phyloP scores from a whole-genome alignment of 1,140 invertebrate species.

The Sesamia nonagrioides region DNA sequence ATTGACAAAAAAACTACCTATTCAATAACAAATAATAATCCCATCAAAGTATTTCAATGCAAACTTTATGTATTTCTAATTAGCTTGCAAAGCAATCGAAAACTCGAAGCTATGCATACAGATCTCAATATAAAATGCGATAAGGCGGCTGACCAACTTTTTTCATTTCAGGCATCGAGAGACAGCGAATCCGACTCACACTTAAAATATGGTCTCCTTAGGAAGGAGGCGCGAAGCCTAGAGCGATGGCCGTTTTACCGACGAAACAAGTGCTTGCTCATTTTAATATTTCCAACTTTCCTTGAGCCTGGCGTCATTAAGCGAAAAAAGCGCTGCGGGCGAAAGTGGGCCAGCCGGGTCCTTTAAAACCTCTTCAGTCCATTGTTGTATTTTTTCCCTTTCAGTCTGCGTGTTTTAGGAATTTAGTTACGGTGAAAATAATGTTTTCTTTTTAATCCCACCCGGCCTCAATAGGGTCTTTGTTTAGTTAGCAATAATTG shows the following conservation, averaged over 20 bases:
- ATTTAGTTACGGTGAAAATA: slow-evolving; percentile 39
- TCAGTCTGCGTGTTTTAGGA: slow-evolving; percentile 44
- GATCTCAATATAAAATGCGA: slow-evolving; percentile 36
- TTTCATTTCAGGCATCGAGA: slow-evolving; percentile 53
- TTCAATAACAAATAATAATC: not conserved
- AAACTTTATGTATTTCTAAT: not conserved
- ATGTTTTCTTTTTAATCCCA: slow-evolving; percentile 44
- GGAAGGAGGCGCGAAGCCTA: slow-evolving; percentile 73
- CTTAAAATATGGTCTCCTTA: slow-evolving; percentile 61
- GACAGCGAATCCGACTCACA: slow-evolving; percentile 49
- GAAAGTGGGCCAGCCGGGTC: slow-evolving; percentile 70
- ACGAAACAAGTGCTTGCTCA: slow-evolving; percentile 82
- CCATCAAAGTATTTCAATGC: slow-evolving; percentile 12
- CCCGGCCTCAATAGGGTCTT: slow-evolving; percentile 2
- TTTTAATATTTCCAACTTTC: slow-evolving; percentile 83
- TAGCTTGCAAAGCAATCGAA: slow-evolving; percentile 27
- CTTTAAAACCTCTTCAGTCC: slow-evolving; percentile 74
- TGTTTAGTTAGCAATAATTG: slow-evolving; percentile 32
- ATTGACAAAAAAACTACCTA: not conserved
- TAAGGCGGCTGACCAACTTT: slow-evolving; percentile 47
- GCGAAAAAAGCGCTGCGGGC: slow-evolving; percentile 67
- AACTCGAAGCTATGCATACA: slow-evolving; percentile 6
- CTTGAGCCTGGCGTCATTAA: slow-evolving; percentile 76
- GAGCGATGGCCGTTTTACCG: slow-evolving; percentile 75
- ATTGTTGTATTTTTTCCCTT: slow-evolving; percentile 76